Conservation (phyloP, 92 coral and sea anemone species). For the Epizoanthus rinbou region DNA sequence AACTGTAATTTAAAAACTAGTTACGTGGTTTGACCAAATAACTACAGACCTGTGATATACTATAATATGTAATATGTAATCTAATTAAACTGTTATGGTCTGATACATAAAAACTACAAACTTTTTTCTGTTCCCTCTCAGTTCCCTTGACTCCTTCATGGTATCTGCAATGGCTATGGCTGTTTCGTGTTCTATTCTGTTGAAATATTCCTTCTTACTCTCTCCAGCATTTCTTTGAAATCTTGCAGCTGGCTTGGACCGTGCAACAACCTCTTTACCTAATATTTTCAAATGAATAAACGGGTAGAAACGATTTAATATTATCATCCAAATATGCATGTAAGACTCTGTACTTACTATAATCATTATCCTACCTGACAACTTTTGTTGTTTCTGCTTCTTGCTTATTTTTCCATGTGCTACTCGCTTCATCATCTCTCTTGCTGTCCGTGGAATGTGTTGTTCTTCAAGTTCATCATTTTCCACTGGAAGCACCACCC, state of each 20-base stretch:
- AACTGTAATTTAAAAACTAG: too few species aligned
- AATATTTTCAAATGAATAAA: background rate
- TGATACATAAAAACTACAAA: background rate
- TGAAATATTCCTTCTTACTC: slow-evolving; percentile 60
- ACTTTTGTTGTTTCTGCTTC: slow-evolving; percentile 6
- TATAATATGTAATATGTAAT: too few species aligned
- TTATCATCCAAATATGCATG: background rate
- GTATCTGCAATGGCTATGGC: slow-evolving; percentile 70
- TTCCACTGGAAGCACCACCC: slow-evolving; percentile 21
- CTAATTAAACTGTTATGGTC: background rate
- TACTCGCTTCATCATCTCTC: slow-evolving; percentile 39
- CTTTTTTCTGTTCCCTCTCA: slow-evolving; percentile 90
- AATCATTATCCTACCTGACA: slow-evolving; percentile 6
- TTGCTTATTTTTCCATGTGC: background rate
- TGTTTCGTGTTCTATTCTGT: slow-evolving; percentile 81
- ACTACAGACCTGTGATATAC: background rate
- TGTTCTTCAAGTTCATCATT: slow-evolving; percentile 55
- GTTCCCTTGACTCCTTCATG: slow-evolving; percentile 57
- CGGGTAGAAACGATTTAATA: background rate
- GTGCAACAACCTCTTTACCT: slow-evolving; percentile 24
- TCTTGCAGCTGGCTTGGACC: slow-evolving; percentile 24
- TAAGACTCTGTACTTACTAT: background rate
- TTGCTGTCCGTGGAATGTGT: slow-evolving; percentile 68
- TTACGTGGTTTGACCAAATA: background rate
- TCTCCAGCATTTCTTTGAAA: slow-evolving; percentile 79